Evolutionary conservation across 2,888 invertebrate species (phyloP).

Genomic region (Hymenopus coronatus): DNA sequence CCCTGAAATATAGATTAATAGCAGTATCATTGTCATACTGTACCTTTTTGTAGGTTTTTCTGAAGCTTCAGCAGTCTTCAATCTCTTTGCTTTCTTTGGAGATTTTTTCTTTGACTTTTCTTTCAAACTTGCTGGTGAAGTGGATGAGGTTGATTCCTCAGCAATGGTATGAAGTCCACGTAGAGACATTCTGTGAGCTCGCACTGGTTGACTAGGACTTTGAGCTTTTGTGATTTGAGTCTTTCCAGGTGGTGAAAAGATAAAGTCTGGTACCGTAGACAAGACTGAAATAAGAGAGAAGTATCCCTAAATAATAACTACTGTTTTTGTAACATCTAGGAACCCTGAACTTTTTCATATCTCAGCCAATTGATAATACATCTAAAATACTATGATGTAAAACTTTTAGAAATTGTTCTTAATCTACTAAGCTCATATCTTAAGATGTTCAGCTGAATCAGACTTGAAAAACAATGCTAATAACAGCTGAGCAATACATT

Average conservation of each 20-base stretch:
- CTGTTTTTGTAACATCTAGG: too few relatives aligned
- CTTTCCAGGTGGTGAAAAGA: slow-evolving; percentile 7
- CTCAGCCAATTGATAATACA: too few relatives aligned
- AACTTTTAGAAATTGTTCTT: too few relatives aligned
- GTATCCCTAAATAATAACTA: too few relatives aligned
- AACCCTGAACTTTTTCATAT: too few relatives aligned
- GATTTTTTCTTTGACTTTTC: background rate
- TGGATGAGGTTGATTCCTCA: background rate
- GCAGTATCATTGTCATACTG: background rate
- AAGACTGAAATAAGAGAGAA: background rate
- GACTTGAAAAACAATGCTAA: too few relatives aligned
- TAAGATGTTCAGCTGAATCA: too few relatives aligned
- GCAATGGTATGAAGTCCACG: background rate
- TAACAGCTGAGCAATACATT: too few relatives aligned
- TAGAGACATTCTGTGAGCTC: slow-evolving; percentile 4
- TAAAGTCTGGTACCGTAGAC: background rate
- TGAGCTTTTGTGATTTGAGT: background rate
- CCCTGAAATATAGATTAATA: too few relatives aligned
- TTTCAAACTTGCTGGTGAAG: background rate
- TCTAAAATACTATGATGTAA: too few relatives aligned
- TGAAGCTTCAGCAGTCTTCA: background rate
- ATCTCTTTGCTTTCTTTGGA: background rate
- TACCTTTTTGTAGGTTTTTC: background rate
- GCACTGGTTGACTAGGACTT: background rate
- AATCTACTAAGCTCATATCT: too few relatives aligned